Conservation (phyloP, 2,797 vertebrate genomes). For the Acrocephalus scirpaceus region DNA sequence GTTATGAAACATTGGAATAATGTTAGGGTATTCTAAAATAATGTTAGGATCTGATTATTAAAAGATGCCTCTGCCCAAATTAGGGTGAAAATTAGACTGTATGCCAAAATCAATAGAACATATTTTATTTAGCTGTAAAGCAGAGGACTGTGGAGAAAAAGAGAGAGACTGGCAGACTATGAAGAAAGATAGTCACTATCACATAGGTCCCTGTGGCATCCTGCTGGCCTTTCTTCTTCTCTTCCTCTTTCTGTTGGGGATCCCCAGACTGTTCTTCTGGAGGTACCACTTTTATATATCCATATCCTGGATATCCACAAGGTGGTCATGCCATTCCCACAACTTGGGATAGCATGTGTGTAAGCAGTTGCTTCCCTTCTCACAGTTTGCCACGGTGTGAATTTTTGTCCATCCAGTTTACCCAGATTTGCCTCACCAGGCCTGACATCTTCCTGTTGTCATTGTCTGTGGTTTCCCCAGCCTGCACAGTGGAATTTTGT, state of each 20-base stretch:
- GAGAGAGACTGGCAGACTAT: too few relatives aligned
- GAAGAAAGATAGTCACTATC: background rate
- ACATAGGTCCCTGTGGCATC: background rate
- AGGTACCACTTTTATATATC: background rate
- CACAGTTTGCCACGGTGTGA: background rate
- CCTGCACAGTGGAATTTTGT: background rate
- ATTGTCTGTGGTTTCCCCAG: background rate
- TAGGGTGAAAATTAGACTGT: background rate
- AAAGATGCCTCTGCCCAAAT: background rate
- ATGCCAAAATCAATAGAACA: background rate
- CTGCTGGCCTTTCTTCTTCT: background rate
- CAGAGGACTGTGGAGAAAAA: rapidly evolving
- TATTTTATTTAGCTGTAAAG: background rate
- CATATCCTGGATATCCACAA: background rate
- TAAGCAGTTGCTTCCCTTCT: background rate
- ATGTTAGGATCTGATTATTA: background rate
- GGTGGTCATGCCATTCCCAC: background rate
- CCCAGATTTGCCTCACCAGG: background rate
- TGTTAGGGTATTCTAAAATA: background rate
- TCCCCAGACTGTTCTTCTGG: background rate
- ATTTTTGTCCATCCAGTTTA: background rate
- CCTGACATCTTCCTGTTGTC: background rate
- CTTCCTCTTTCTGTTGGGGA: background rate
- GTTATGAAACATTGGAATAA: background rate
- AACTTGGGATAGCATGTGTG: too few relatives aligned